Evolutionary conservation across 1,140 invertebrate genomes (phyloP), one percentile per base, ranked within the genome.

Genomic region (Pteromalus puparum): DNA sequence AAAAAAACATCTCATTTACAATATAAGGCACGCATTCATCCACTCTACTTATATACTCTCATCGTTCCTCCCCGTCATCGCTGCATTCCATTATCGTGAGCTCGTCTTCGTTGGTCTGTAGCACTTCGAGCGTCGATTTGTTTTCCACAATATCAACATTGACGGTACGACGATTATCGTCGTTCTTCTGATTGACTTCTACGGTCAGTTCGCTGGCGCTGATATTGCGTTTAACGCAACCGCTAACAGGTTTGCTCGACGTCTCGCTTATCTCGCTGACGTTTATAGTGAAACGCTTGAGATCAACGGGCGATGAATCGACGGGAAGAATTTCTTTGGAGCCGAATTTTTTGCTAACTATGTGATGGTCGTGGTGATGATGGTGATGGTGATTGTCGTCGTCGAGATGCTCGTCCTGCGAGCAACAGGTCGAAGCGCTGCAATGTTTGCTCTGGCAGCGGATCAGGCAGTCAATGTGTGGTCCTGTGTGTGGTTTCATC

Each of bases 381-480:
- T 12, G 78, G 65, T 15, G 53, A 82, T 6, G 65, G 15, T 81
- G 79, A 78, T 70, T 2, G 9, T 90, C 88, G 0, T 89, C 87
- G 5, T 82, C 74, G 0, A 85, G 85, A 28, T 6, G 18, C 13
- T 86, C 88, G 28, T 91, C 90, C 53, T 90, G 89, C 0, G 89
- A 89, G 28, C 92, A 92, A 46, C 92, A 93, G 21, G 92, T 91
- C 0, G 91, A 91, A 0, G 87, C 83, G 61, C 88, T 90, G 74
- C 92, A 93, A 10, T 89, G 87, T 46, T 89, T 88, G 0, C 89
- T 90, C 53, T 90, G 90, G 42, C 92, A 93, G 10, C 87, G 87
- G 67, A 93, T 93, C 0, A 93, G 48, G 65, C 92, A 93, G 38
- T 90, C 89, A 10, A 76, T 79, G 48, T 87, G 65, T 86, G 89